Base-by-base conservation (phyloP, 2,888 invertebrate species). In the Ichneumoninae sp. region DNA sequence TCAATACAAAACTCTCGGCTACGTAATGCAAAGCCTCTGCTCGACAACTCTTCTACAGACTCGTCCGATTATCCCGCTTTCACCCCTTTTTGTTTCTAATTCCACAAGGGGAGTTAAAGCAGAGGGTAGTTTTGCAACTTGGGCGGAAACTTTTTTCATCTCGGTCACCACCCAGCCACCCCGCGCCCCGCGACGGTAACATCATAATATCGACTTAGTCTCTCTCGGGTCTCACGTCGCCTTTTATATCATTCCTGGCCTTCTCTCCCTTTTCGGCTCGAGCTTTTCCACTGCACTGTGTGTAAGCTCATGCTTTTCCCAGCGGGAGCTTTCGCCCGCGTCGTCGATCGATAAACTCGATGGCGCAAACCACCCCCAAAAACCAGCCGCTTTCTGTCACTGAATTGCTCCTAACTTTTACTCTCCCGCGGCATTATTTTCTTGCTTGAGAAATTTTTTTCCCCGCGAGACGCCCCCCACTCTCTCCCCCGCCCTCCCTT, bases 321-420 rank as follows among this genome's bases (percentile, higher is more conserved):
- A 54, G 33, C 54, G 5, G 4, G 16, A 26, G 71, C 66, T 22
- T 57, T 52, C 44, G 68, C 54, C 44, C 66, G 5, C 66, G 69
- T 69, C 79, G 76, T 76, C 85, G 69, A 85, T 85, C 79, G 79
- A 79, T 68, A 76, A 63, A 54, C 79, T 82, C 75, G 75, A 81
- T 66, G 76, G 71, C 57, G 40, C 33, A 63, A 71, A 79, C 70
- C 50, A 75, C 54, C 60, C 44, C 77, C 69, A 65, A 81, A 81
- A 84, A 33, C 40, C 50, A 40, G 69, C 60, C 73, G 47, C 77
- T 74, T 66, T 81, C 63, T 63, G 73, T 40, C 81, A 19, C 70
- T 33, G 65, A 57, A 75, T 57, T 36, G 10, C 44, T 63, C 78
- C 50, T 79, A 75, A 85, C 71, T 73, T 85, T 82, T 36, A 10